Evolutionary conservation across 2,888 invertebrate genomes (phyloP), one percentile per base, ranked within the genome.

Genomic region (Pogonocherus hispidulus): DNA sequence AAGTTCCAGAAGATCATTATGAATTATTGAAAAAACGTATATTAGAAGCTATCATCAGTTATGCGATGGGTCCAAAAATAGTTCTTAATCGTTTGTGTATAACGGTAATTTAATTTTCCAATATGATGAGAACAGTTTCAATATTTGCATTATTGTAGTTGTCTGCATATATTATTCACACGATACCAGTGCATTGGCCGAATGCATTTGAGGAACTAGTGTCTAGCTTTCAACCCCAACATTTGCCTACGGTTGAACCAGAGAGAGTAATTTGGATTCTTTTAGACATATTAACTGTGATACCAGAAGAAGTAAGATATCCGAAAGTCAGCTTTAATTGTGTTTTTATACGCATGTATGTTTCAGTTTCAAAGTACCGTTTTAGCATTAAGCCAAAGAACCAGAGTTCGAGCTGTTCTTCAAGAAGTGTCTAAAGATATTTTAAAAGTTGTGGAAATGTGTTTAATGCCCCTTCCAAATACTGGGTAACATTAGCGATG

Each of bases 1-100:
- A 97, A 86, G 90, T 97, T 22, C 96, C 96, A 6, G 87, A 89
- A 55, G 92, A 92, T 70, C 94, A 93, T 80, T 92, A 94, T 84
- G 90, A 91, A 69, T 90, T 90, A 72, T 86, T 97, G 2, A 92
- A 92, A 80, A 91, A 93, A 75, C 92, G 93, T 81, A 88, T 97
- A 67, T 86, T 97, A 11, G 91, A 94, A 81, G 90, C 92, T 59
- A 90, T 95, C 63, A 89, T 94, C 69, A 90, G 89, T 73, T 94
- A 93, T 84, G 91, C 93, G 16, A 90, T 89, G 81, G 94, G 95
- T 11, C 95, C 95, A 9, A 95, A 94, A 86, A 90, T 96, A 79
- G 93, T 97, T 55, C 88, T 95, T 27, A 94, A 94, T 81, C 90
- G 95, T 79, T 88, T 97, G 67, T 96, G 96, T 84, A 93, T 97